Evolutionary conservation across 2,888 invertebrate genomes (phyloP).

Genomic region (Microplitis manilae): DNA sequence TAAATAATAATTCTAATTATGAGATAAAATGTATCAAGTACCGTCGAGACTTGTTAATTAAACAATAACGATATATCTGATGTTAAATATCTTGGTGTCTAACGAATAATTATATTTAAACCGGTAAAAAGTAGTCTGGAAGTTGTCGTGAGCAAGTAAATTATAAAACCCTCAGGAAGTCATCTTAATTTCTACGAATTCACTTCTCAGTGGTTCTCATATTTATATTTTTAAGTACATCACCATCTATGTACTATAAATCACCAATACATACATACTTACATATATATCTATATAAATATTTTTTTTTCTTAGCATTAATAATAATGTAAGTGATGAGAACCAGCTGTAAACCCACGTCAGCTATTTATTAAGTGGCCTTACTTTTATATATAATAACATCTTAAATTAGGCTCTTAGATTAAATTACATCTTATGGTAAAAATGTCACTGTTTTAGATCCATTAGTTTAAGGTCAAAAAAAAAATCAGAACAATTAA

Average conservation of each 20-base stretch:
- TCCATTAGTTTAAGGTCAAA: no score
- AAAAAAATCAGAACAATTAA: no score
- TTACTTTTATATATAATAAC: background rate
- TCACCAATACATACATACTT: background rate
- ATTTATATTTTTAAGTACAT: background rate
- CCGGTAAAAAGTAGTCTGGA: slow-evolving; percentile 15
- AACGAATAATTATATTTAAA: slow-evolving; percentile 4
- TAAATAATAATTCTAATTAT: slow-evolving; percentile 2
- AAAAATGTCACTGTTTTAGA: no score
- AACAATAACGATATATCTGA: slow-evolving; percentile 1
- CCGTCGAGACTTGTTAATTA: background rate
- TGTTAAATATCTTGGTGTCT: background rate
- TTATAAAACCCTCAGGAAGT: background rate
- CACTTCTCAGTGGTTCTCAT: slow-evolving; percentile 10
- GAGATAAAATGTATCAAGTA: background rate
- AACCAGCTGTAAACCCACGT: background rate
- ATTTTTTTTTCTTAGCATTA: background rate
- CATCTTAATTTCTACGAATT: slow-evolving; percentile 15
- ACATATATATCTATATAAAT: no score
- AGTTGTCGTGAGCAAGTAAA: background rate
- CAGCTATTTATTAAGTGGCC: background rate
- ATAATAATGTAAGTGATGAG: background rate
- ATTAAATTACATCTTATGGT: no score
- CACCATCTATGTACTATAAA: background rate
- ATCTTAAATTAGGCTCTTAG: background rate